A percentile compares a stretch with the other conserved stretches of the same genome.
Evolutionary conservation across 2,797 vertebrate genomes (phyloP).

Genomic region (Diceros bicornis): DNA sequence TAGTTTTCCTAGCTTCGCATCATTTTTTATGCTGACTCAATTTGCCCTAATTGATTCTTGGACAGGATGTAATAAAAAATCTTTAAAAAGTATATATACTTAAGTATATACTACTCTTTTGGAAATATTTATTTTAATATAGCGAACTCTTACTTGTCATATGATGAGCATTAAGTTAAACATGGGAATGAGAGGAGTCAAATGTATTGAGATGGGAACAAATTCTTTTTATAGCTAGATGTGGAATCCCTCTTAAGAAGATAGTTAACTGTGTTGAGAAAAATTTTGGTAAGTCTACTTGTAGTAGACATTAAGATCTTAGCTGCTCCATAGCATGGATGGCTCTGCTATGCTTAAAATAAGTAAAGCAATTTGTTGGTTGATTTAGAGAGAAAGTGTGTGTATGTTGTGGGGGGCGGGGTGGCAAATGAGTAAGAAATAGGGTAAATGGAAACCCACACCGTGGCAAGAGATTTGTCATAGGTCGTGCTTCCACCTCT

Average conservation of each 20-base stretch:
- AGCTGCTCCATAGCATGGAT: background rate
- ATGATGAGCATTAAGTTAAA: background rate
- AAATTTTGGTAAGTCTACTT: background rate
- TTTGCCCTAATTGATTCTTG: background rate
- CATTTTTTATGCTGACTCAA: background rate
- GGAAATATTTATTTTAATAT: background rate
- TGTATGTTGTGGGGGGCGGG: too few relatives aligned
- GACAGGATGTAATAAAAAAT: background rate
- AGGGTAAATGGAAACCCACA: background rate
- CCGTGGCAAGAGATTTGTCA: background rate
- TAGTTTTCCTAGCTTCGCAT: background rate
- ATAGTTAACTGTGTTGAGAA: background rate
- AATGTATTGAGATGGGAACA: background rate
- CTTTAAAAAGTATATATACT: background rate
- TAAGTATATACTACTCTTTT: background rate
- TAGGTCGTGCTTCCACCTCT: background rate
- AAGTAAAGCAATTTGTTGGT: background rate
- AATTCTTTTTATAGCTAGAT: background rate
- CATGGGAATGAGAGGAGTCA: background rate
- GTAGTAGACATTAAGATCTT: background rate
- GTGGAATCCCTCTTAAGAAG: background rate
- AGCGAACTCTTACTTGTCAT: background rate
- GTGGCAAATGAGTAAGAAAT: background rate
- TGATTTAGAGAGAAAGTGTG: background rate
- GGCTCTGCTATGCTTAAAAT: background rate